Percentiles rank a stretch among this genome's conserved stretches.
These are phyloP conservation scores for Leuciscus waleckii DNA, from an alignment of 2,797 vertebrate genomes.

Conservation along the genomic window DNA sequence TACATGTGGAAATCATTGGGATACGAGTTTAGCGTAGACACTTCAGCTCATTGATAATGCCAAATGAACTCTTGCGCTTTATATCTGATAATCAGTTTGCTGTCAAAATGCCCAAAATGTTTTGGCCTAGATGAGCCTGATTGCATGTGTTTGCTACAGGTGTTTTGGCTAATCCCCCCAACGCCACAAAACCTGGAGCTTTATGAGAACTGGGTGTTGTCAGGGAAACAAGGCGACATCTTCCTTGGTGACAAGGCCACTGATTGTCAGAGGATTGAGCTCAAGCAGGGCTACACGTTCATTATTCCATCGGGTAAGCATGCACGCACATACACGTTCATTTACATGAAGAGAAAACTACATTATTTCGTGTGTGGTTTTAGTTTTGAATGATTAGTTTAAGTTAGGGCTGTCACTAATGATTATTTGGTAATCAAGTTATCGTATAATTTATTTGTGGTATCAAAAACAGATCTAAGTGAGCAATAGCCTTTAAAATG, in stretches of 20 bases:
- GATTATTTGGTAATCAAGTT: too few relatives aligned
- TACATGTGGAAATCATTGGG: not conserved
- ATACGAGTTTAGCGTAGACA: not conserved
- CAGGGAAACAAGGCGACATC: conserved; percentile 95
- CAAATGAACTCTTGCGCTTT: not conserved
- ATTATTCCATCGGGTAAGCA: conserved; percentile 92
- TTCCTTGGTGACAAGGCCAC: conserved; percentile 92
- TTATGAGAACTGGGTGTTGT: conserved; percentile 98
- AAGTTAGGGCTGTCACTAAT: too few relatives aligned
- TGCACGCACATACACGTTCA: not conserved
- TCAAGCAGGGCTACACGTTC: conserved; percentile 95
- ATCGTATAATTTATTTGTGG: too few relatives aligned
- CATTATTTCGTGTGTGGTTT: too few relatives aligned
- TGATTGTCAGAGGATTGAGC: conserved; percentile 94
- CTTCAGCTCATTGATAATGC: not conserved
- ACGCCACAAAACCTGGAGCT: conserved; percentile 94
- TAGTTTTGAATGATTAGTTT: too few relatives aligned
- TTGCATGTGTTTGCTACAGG: conserved; percentile 70
- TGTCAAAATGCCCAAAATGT: not conserved
- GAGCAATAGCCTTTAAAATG: too few relatives aligned
- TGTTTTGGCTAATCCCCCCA: conserved; percentile 97
- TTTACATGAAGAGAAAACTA: not conserved
- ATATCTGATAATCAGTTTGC: not conserved
- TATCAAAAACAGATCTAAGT: too few relatives aligned
- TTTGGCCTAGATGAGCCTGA: not conserved